Evolutionary conservation across 2,888 invertebrate species (phyloP).

Genomic region (Lordiphosa andalusiaca): DNA sequence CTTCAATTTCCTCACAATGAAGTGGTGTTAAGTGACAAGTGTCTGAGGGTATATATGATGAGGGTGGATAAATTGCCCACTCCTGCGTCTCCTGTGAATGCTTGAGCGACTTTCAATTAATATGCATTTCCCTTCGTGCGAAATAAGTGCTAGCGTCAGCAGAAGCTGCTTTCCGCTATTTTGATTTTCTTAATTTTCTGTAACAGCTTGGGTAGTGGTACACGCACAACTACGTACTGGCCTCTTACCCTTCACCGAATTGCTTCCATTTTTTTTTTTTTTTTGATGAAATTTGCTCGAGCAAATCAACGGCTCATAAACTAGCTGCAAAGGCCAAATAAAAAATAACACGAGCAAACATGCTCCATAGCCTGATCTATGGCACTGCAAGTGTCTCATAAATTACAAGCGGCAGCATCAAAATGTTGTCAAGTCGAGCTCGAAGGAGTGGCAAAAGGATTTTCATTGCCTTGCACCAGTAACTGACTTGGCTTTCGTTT

Average conservation of each 20-base stretch:
- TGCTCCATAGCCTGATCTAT: slow-evolving; percentile 67
- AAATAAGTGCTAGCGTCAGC: slow-evolving; percentile 14
- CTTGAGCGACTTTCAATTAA: slow-evolving; percentile 57
- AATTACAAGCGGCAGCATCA: slow-evolving; percentile 75
- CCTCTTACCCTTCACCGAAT: slow-evolving; percentile 25
- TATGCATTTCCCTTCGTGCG: slow-evolving; percentile 43
- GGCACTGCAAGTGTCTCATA: slow-evolving; percentile 72
- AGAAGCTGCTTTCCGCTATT: slow-evolving; percentile 3
- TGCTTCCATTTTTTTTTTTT: slow-evolving; percentile 8
- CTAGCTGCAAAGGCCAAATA: slow-evolving; percentile 49
- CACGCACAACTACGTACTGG: not conserved
- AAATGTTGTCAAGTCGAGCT: slow-evolving; percentile 61
- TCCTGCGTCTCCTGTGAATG: slow-evolving; percentile 1
- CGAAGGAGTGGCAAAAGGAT: slow-evolving; percentile 1
- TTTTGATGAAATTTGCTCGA: slow-evolving; percentile 49
- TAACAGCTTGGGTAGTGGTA: slow-evolving; percentile 1
- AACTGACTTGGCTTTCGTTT: slow-evolving; percentile 23
- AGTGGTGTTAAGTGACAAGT: slow-evolving; percentile 2
- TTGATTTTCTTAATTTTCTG: slow-evolving; percentile 24
- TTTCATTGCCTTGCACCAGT: slow-evolving; percentile 2
- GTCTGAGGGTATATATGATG: slow-evolving; percentile 18
- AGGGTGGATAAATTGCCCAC: slow-evolving; percentile 15
- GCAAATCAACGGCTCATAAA: slow-evolving; percentile 56
- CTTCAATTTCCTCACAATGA: slow-evolving; percentile 5
- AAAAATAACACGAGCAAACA: slow-evolving; percentile 37